These are phyloP conservation scores for Eumaeus atala DNA, from an alignment of 1,140 invertebrate genomes.

Conservation along the genomic window DNA sequence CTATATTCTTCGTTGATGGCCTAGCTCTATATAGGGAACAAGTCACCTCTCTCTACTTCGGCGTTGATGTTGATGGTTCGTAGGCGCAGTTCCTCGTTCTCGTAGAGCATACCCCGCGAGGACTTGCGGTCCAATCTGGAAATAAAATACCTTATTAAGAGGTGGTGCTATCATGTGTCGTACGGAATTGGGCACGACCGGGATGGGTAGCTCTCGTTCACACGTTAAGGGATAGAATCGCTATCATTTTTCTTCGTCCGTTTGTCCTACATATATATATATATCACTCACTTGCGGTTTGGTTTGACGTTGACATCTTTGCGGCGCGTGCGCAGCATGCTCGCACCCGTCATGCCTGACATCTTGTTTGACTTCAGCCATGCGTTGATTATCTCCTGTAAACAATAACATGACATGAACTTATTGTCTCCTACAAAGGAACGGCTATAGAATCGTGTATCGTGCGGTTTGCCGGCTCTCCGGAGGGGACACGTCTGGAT, in stretches of 20 bases:
- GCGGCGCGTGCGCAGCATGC: slow-evolving; percentile 80
- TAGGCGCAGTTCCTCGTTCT: slow-evolving; percentile 92
- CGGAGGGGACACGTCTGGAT: too few relatives aligned
- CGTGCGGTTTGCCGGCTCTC: too few relatives aligned
- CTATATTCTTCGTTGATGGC: neutral
- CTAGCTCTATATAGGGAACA: neutral
- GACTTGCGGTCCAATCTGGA: slow-evolving; percentile 86
- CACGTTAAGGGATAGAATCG: too few relatives aligned
- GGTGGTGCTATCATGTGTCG: too few relatives aligned
- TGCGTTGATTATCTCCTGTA: slow-evolving; percentile 52
- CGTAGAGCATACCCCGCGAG: slow-evolving; percentile 90
- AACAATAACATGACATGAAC: slow-evolving; percentile 18
- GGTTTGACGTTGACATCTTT: slow-evolving; percentile 83
- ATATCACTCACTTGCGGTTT: slow-evolving; percentile 78
- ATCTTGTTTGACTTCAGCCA: slow-evolving; percentile 52
- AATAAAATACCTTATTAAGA: too few relatives aligned
- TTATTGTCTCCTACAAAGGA: neutral
- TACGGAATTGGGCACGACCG: too few relatives aligned
- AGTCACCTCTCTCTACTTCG: slow-evolving; percentile 89
- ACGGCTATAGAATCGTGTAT: neutral
- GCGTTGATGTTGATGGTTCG: slow-evolving; percentile 93
- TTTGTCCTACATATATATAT: too few relatives aligned
- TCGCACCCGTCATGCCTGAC: slow-evolving; percentile 72
- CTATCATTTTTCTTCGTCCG: too few relatives aligned
- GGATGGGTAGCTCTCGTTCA: too few relatives aligned